Conservation (phyloP, 1,140 invertebrate species). For the Aporrectodea caliginosa region DNA sequence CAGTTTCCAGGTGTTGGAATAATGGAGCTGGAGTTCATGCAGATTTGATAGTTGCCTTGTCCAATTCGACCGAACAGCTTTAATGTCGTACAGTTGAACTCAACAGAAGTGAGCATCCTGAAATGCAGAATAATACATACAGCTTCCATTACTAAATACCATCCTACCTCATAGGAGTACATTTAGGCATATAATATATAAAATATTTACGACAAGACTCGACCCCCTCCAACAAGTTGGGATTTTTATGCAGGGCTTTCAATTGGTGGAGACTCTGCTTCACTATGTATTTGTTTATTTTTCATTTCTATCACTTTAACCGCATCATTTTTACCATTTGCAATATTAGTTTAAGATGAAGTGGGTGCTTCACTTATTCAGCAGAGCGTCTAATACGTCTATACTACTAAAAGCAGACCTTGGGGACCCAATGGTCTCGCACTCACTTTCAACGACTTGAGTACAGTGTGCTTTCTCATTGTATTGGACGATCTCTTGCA, state of each 20-base stretch:
- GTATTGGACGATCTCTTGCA: too few species aligned
- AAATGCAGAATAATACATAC: neutral
- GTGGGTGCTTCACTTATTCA: too few species aligned
- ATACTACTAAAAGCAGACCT: too few species aligned
- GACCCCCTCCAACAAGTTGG: too few species aligned
- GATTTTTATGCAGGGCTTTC: neutral
- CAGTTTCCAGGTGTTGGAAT: neutral
- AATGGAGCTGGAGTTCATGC: neutral
- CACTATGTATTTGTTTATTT: neutral
- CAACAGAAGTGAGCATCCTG: neutral
- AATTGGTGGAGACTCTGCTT: neutral
- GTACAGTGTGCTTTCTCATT: too few species aligned
- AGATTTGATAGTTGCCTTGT: neutral
- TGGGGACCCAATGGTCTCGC: too few species aligned
- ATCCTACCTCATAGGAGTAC: neutral
- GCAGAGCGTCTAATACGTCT: too few species aligned
- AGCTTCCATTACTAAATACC: neutral
- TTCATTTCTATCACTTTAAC: too few species aligned
- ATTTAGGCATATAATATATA: neutral
- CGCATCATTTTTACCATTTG: too few species aligned
- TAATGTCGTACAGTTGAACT: neutral
- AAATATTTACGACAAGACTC: too few species aligned
- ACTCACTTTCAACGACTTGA: too few species aligned
- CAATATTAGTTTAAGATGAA: too few species aligned
- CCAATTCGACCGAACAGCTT: neutral